These are phyloP conservation scores for Lumbricus terrestris DNA, from an alignment of 2,888 invertebrate genomes.

Conservation along the genomic window DNA sequence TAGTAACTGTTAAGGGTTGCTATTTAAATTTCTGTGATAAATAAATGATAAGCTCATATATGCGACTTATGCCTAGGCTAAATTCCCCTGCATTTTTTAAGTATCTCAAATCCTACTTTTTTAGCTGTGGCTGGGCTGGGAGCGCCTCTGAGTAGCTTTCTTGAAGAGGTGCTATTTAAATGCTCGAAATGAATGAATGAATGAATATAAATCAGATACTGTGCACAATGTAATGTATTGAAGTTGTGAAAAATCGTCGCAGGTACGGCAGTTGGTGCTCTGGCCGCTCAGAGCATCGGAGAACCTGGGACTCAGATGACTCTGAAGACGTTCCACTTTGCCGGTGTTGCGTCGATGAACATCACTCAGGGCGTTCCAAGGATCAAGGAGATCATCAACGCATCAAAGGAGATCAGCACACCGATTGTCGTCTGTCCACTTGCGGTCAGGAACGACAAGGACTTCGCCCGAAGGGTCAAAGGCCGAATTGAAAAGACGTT, in stretches of 20 bases:
- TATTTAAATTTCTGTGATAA: too few relatives aligned
- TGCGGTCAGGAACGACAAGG: conserved; percentile 69
- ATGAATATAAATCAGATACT: too few relatives aligned
- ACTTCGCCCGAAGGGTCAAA: conserved; percentile 84
- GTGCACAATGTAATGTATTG: too few relatives aligned
- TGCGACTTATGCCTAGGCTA: too few relatives aligned
- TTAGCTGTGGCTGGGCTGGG: too few relatives aligned
- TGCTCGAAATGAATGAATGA: too few relatives aligned
- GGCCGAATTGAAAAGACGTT: conserved; percentile 92
- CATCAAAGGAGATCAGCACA: conserved; percentile 85
- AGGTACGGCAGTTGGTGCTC: conserved; percentile 93
- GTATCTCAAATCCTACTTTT: too few relatives aligned
- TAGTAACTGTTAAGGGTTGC: too few relatives aligned
- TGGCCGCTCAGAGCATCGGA: conserved; percentile 96
- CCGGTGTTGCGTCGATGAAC: conserved; percentile 98
- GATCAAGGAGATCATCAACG: conserved; percentile 98
- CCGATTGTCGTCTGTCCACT: conserved; percentile 92
- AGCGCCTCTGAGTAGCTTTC: too few relatives aligned
- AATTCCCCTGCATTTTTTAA: too few relatives aligned
- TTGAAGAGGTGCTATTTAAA: too few relatives aligned
- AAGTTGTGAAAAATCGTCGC: conserved; percentile 21
- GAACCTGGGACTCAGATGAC: conserved; percentile 99
- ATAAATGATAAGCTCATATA: too few relatives aligned
- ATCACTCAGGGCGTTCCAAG: conserved; percentile 81
- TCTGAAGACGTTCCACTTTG: conserved; percentile 98